Evolutionary conservation across 2,113 vertebrate species (phyloP).

Genomic region (Caracal caracal): DNA sequence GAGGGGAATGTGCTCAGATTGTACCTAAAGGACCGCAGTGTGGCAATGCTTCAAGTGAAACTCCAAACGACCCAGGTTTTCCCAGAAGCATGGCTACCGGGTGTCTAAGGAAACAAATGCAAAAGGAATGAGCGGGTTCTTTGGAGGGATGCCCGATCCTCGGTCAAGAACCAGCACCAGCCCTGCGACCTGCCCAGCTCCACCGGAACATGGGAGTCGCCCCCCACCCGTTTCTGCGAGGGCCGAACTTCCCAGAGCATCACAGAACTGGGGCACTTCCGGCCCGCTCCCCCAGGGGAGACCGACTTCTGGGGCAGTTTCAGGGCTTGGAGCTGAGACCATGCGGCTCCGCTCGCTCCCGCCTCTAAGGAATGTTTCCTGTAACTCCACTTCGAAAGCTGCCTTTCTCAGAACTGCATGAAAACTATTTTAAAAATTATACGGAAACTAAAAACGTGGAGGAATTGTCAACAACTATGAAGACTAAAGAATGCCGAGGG

Average conservation of each 20-base stretch:
- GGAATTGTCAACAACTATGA: not conserved
- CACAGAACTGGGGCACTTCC: not conserved
- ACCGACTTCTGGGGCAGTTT: not conserved
- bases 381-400: not conserved
- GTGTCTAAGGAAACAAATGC: not conserved
- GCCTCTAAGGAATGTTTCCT: rapidly evolving
- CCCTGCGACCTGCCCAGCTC: not conserved
- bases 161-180: rapidly evolving
- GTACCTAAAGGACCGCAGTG: not conserved
- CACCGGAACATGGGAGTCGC: not conserved
- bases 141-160: not conserved
- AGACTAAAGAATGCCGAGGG: not conserved
- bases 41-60: not conserved
- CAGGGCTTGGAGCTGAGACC: rapidly evolving
- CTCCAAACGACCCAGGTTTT: not conserved
- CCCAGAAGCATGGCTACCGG: not conserved
- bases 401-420: not conserved
- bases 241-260: not conserved
- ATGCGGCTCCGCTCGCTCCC: rapidly evolving
- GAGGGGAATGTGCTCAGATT: not conserved
- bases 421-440: not conserved
- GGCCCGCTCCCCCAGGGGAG: not conserved
- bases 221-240: not conserved
- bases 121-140: not conserved
- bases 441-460: not conserved